Evolutionary conservation across 1,140 invertebrate species (phyloP), one percentile per base, ranked within the genome.

Genomic region (Brachionus koreanus): DNA sequence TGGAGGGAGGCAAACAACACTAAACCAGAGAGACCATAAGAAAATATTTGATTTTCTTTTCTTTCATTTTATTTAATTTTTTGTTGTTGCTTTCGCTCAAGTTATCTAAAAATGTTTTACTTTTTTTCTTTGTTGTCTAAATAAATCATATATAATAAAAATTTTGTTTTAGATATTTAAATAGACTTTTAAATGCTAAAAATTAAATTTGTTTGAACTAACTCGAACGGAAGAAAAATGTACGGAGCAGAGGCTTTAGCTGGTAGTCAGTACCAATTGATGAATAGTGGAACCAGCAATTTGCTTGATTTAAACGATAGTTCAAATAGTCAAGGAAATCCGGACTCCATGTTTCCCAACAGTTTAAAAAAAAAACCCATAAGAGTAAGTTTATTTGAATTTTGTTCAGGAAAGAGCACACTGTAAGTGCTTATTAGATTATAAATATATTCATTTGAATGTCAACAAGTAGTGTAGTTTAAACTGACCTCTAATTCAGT

Each of bases 241-340:
- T 69, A 69, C 37, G 37, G n/a, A 35, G 33, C 35, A 19, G 65
- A 69, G 16, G 19, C 16, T 16, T 12, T 69, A n/a, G 3, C 3
- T 5, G 33, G 65, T 43, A 69, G 16, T 43, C 65, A 69, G 35
- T 69, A 69, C 16, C 65, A 69, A 23, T 5, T 69, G 65, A 69
- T 69, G 65, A 69, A 39, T 69, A n/a, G 25, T 23, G 33, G 25
- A 33, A 23, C 13, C 37, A 69, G 35, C 37, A 69, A 39, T 69
- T 39, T 69, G 37, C 10, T 69, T 39, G 65, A 69, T 39, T 23
- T 69, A 39, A 69, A 69, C 16, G 65, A 69, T 16, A 69, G 65
- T n/a, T 69, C 65, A 16, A 69, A 69, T 43, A 69, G 65, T 33
- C 65, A 69, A 69, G 35, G 65, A 37, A 37, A 69, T 19, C n/a